phyloP scores from a whole-genome alignment of 2,113 vertebrate genomes.

The Neofelis nebulosa region DNA sequence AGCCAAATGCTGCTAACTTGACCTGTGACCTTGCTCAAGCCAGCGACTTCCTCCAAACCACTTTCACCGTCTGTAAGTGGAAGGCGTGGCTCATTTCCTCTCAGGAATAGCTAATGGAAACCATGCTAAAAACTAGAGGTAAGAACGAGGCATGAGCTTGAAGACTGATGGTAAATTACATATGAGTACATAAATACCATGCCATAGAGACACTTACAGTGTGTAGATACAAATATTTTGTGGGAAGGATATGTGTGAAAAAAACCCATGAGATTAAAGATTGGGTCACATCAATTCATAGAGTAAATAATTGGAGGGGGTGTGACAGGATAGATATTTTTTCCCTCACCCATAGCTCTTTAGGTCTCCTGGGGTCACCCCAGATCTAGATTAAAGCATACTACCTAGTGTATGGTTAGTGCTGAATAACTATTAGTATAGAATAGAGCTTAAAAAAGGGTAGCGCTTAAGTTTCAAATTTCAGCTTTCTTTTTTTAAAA shows the following conservation, averaged over 20 bases:
- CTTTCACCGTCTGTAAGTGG: conserved; percentile 34
- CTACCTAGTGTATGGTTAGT: not conserved
- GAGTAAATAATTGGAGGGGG: not conserved
- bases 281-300: not conserved
- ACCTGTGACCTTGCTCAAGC: conserved; percentile 53
- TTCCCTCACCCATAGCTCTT: not conserved
- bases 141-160: not conserved
- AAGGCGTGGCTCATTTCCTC: not conserved
- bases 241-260: not conserved
- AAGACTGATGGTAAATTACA: not conserved
- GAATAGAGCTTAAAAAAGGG: not conserved
- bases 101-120: conserved; percentile 16
- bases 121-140: not conserved
- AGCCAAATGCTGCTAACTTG: conserved; percentile 61
- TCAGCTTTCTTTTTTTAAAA: not conserved
- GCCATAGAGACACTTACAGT: not conserved
- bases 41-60: conserved; percentile 37
- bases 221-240: not conserved
- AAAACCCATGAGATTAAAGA: not conserved
- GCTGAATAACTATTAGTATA: not conserved
- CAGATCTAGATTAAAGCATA: not conserved
- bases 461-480: not conserved
- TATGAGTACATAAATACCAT: not conserved
- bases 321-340: not conserved
- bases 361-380: not conserved